Base-by-base conservation (phyloP, 2,888 invertebrate species). In the Ophraella communa region DNA sequence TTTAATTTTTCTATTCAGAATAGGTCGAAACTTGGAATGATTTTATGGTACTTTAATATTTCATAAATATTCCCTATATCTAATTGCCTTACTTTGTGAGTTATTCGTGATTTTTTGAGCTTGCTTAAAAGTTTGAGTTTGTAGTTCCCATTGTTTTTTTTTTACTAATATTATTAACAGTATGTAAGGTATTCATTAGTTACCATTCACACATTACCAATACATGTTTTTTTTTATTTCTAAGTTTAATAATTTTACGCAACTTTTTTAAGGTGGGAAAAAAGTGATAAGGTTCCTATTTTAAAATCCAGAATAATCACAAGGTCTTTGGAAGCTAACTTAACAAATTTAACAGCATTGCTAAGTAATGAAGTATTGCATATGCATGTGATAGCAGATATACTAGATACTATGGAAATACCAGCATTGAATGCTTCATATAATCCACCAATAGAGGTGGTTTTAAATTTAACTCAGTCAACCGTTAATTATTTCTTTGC, bases 401-500 rank as follows among this genome's bases (percentile, higher is more conserved):
- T 91, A 45, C 76, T 93, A 18, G 89, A 91, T 71, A 83, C 87
- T 47, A 84, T 91, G 39, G 88, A 89, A 71, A 83, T 88, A 69
- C 87, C 89, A 0, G 85, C 86, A 0, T 83, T 67, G 14, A 73
- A 70, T 44, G 66, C 73, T 4, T 68, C 74, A 18, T 79, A 85
- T 35, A 85, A 86, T 14, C 84, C 88, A 10, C 87, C 88, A 42
- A 86, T 90, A 1, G 88, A 91, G 73, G 87, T 88, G 1, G 84
- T 87, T 14, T 80, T 93, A 18, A 91, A 89, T 80, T 83, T 92
- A 14, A 88, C 91, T 0, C 87, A 89, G 69, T 87, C 91, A 0
- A 87, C 88, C 4, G 89, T 91, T 3, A 88, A 89, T 73, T 93
- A 92, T 77, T 93, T 93, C 80, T 93, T 92, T 78, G 84, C 89